Evolutionary conservation across 2,888 invertebrate species (phyloP), one percentile per base, ranked within the genome.

Genomic region (Axea sp.): DNA sequence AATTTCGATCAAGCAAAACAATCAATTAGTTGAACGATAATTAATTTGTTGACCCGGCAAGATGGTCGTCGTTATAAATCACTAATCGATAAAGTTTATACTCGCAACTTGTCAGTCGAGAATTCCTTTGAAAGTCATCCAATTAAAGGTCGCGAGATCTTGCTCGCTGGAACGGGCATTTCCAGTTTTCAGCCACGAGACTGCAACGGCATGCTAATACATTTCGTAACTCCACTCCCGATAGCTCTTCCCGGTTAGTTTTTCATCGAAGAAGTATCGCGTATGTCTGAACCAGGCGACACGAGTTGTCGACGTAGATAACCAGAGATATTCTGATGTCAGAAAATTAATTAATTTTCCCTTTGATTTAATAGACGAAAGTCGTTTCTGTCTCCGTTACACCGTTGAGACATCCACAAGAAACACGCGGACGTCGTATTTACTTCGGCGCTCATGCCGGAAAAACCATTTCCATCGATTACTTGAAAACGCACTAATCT

Each of bases 41-140:
- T 84, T 82, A 83, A 83, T 83, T 78, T 78, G 78, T 78, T 76
- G 74, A 76, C 73, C 76, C 76, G 76, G 73, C 74, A 65, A 74
- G 76, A 1, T 77, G 71, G 53, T 77, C 71, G 77, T 19, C n/a
- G 24, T 26, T 43, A 60, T 62, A 69, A 62, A 82, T 80, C 79
- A 78, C 77, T 78, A 78, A 78, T 76, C 79, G 81, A 80, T 81
- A 81, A 80, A 76, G 79, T 67, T 64, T 62, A 41, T 49, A 57
- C 43, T 62, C 30, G 41, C 24, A 62, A 62, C 49, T 71, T 62
- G 53, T 49, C 49, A 53, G 65, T 31, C 12, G 45, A 33, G n/a
- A 47, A 24, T 57, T 47, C 41, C 64, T 75, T 75, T 78, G 78
- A 78, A 80, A 81, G 78, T 78, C 81, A 75, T 81, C 81, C 81